Evolutionary conservation across 2,113 vertebrate genomes (phyloP).

Genomic region (Pachypanchax playfairii): DNA sequence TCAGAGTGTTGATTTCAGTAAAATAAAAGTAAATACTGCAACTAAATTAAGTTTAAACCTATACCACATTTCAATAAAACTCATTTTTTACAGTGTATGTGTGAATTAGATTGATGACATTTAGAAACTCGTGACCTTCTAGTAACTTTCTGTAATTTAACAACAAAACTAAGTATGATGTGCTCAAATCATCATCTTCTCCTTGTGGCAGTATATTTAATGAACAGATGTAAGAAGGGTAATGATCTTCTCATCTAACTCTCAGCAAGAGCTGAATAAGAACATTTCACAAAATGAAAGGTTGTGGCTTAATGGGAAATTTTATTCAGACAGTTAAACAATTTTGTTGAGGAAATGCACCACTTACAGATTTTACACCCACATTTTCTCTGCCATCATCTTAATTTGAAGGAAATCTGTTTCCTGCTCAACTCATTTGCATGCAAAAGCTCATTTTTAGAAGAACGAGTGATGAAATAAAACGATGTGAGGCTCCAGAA

Average conservation of each 20-base stretch:
- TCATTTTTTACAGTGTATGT: no score
- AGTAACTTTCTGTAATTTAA: no score
- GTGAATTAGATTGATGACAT: no score
- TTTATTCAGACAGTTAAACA: slow-evolving; percentile 8
- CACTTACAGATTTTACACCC: slow-evolving; percentile 20
- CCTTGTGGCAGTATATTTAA: slow-evolving; percentile 1
- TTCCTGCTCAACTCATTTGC: slow-evolving; percentile 84
- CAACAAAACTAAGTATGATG: no score
- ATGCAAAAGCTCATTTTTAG: slow-evolving; percentile 84
- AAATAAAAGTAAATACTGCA: not conserved
- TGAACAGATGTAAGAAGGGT: not conserved
- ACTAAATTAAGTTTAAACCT: not conserved
- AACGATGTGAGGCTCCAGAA: slow-evolving; percentile 61
- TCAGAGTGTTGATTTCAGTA: no score
- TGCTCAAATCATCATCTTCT: not conserved
- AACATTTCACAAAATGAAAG: slow-evolving; percentile 5
- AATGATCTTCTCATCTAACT: slow-evolving; percentile 7
- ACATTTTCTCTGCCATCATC: slow-evolving; percentile 57
- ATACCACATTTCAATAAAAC: no score
- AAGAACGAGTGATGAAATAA: slow-evolving; percentile 59
- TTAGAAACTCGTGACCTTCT: no score
- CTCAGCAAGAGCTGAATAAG: not conserved
- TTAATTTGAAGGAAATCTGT: slow-evolving; percentile 82
- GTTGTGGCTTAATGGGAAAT: not conserved
- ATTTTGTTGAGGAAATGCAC: not conserved